Evolutionary conservation across 30 jellyfish, hydroid and myxozoan species (phyloP).

Genomic region (Morbakka virulenta): DNA sequence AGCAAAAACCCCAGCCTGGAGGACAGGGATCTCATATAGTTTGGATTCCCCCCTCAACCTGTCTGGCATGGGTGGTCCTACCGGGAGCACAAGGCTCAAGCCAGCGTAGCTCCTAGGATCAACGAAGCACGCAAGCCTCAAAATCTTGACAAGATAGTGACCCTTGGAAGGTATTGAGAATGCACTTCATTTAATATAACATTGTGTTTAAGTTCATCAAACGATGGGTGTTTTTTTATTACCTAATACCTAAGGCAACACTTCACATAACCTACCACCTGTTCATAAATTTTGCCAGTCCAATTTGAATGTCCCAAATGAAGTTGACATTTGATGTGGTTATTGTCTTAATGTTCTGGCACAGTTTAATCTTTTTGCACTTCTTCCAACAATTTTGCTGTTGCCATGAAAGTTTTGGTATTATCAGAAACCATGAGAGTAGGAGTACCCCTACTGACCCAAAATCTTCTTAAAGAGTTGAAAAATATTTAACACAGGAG

Average conservation of each 20-base stretch:
- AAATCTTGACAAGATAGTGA: too few species aligned
- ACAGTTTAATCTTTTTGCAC: neutral
- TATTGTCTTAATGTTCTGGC: neutral
- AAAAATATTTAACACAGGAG: neutral
- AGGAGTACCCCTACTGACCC: slow-evolving; percentile 16
- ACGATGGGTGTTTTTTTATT: neutral
- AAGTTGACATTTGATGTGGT: neutral
- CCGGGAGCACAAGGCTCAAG: too few species aligned
- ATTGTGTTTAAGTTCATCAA: slow-evolving; percentile 14
- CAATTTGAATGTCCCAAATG: neutral
- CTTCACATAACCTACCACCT: slow-evolving; percentile 10
- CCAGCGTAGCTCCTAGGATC: too few species aligned
- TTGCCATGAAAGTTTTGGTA: slow-evolving; percentile 4
- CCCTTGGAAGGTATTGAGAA: too few species aligned
- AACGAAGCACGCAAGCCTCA: too few species aligned
- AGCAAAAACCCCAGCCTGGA: too few species aligned
- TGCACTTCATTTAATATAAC: slow-evolving; percentile 9
- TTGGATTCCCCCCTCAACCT: too few species aligned
- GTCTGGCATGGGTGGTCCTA: too few species aligned
- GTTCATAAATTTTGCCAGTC: slow-evolving; percentile 23
- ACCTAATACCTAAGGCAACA: neutral
- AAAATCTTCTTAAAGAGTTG: neutral
- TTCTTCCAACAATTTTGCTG: neutral
- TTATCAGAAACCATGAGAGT: neutral
- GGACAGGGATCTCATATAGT: too few species aligned